Percentiles rank a stretch among this genome's conserved stretches.
Evolutionary conservation across 2,888 invertebrate genomes (phyloP).

Genomic region (Cotesia congregata): DNA sequence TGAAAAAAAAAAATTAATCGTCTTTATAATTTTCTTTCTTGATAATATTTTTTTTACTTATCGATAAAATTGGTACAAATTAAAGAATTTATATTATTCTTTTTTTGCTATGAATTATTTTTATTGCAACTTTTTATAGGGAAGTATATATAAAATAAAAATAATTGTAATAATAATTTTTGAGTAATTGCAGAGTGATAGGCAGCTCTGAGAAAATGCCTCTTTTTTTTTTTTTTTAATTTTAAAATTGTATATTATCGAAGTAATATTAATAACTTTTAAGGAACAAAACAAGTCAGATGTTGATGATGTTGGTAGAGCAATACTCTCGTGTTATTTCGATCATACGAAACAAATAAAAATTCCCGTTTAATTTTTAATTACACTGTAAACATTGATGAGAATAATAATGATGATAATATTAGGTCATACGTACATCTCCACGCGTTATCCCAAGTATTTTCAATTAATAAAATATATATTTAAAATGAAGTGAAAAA

Average conservation of each 20-base stretch:
- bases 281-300: neutral
- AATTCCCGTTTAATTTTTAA: slow-evolving; percentile 2
- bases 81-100: slow-evolving; percentile 1
- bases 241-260: slow-evolving; percentile 6
- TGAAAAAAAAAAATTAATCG: neutral
- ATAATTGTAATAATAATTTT: neutral
- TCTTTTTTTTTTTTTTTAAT: neutral
- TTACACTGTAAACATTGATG: neutral
- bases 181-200: neutral
- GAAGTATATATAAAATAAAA: slow-evolving; percentile 5
- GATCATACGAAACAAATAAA: neutral
- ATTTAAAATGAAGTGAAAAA: slow-evolving; percentile 10
- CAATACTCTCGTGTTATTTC: neutral
- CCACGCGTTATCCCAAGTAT: slow-evolving; percentile 58
- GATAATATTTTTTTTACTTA: slow-evolving; percentile 17
- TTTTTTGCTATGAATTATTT: slow-evolving; percentile 1
- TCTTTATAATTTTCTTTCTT: slow-evolving; percentile 3
- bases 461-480: slow-evolving; percentile 52
- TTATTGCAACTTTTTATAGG: neutral
- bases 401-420: neutral
- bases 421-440: slow-evolving; percentile 39
- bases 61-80: neutral
- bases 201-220: neutral
- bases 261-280: neutral
- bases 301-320: neutral